phyloP scores from a whole-genome alignment of 2,797 vertebrate genomes.

The Hydrolagus colliei region DNA sequence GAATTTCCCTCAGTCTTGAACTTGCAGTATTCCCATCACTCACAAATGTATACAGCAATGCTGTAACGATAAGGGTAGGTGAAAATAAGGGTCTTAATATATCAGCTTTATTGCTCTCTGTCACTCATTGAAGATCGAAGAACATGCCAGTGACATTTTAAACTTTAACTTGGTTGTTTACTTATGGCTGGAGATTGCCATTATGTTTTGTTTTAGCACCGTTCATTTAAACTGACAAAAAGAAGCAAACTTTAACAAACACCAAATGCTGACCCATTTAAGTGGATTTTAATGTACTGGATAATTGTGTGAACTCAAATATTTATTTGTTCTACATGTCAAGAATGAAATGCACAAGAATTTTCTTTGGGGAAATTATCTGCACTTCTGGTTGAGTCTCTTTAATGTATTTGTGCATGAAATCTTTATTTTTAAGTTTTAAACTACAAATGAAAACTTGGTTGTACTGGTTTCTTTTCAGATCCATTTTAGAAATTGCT shows the following conservation, averaged over 20 bases:
- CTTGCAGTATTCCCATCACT: background rate
- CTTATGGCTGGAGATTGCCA: background rate
- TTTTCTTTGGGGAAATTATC: constrained; percentile 24
- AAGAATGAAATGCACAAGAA: background rate
- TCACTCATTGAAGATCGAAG: no score
- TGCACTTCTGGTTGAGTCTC: background rate
- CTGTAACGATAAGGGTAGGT: background rate
- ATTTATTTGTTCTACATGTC: constrained; percentile 16
- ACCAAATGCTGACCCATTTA: no score
- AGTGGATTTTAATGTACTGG: background rate
- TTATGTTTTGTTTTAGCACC: background rate
- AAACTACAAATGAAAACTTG: background rate
- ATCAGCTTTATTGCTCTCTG: background rate
- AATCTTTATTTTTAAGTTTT: background rate
- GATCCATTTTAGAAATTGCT: background rate
- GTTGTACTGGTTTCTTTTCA: background rate
- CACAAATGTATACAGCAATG: background rate
- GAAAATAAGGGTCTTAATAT: background rate
- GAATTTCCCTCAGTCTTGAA: background rate
- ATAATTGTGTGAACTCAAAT: background rate
- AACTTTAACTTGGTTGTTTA: background rate
- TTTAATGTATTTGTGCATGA: background rate
- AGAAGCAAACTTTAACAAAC: background rate
- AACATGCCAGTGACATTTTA: no score
- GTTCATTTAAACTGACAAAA: constrained; percentile 10